Conservation (phyloP, 1,140 invertebrate species). For the Scaptomyza pallida region DNA sequence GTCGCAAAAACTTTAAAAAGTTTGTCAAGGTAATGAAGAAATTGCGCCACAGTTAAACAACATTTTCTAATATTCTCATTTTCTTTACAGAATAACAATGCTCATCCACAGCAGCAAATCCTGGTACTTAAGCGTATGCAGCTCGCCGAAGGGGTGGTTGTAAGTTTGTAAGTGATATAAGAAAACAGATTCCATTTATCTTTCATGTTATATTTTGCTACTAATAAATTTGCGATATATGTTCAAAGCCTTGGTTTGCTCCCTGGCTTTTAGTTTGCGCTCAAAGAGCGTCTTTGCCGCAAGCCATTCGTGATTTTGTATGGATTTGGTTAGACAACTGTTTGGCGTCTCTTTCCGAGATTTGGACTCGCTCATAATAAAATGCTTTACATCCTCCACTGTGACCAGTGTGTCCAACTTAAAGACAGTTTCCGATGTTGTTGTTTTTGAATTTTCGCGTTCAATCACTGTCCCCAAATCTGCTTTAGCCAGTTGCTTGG, state of each 20-base stretch:
- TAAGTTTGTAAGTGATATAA: slow-evolving; percentile 18
- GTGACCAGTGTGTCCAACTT: slow-evolving; percentile 35
- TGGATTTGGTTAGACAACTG: slow-evolving; percentile 52
- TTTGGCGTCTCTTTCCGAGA: slow-evolving; percentile 41
- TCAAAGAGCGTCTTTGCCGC: slow-evolving; percentile 67
- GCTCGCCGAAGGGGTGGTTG: slow-evolving; percentile 54
- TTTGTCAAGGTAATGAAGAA: slow-evolving; percentile 61
- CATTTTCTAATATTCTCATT: background rate
- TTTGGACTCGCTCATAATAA: slow-evolving; percentile 63
- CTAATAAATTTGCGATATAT: slow-evolving; percentile 80
- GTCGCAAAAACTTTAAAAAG: slow-evolving; percentile 70
- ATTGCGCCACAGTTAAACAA: background rate
- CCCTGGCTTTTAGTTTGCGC: slow-evolving; percentile 54
- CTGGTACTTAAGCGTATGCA: slow-evolving; percentile 50
- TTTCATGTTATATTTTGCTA: slow-evolving; percentile 64
- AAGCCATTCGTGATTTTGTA: slow-evolving; percentile 70
- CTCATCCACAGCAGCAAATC: slow-evolving; percentile 38
- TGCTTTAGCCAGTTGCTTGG: slow-evolving; percentile 44
- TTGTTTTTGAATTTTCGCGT: slow-evolving; percentile 6
- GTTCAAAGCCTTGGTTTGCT: slow-evolving; percentile 65
- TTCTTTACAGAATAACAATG: slow-evolving; percentile 24
- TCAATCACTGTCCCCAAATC: slow-evolving; percentile 59
- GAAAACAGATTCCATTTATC: slow-evolving; percentile 3
- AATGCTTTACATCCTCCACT: slow-evolving; percentile 57
- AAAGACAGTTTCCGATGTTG: slow-evolving; percentile 5